These are phyloP conservation scores for Hippocampus guttulatus DNA, from an alignment of 2,113 vertebrate species.

Conservation along the genomic window DNA sequence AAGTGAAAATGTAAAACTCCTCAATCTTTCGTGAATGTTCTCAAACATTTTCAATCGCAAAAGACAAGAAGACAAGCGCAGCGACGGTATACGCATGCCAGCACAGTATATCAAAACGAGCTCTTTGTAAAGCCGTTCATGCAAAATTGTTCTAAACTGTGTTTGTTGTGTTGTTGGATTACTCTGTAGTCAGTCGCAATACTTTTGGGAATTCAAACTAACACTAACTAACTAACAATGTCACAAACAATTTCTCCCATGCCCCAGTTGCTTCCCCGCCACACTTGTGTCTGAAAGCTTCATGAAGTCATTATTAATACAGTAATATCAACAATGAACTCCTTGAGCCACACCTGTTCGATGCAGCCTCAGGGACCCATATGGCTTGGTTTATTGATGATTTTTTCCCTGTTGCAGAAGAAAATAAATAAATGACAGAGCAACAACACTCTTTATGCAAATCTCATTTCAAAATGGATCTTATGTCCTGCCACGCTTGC, in stretches of 20 bases:
- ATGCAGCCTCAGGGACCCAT: constrained; percentile 12
- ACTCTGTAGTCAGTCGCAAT: background rate
- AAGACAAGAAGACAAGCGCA: constrained; percentile 55
- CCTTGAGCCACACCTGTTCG: constrained; percentile 40
- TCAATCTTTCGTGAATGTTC: constrained; percentile 49
- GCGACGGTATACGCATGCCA: constrained; percentile 60
- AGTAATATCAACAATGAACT: constrained; percentile 30
- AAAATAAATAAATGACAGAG: constrained; percentile 59
- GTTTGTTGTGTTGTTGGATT: background rate
- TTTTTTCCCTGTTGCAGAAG: constrained; percentile 12
- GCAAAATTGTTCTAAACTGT: background rate
- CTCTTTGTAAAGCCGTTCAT: constrained; percentile 35
- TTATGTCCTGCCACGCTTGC: constrained; percentile 49
- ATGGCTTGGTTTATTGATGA: constrained; percentile 28
- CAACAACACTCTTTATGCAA: constrained; percentile 63
- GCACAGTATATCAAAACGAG: constrained; percentile 46
- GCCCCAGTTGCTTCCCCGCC: constrained; percentile 1
- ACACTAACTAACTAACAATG: too few relatives aligned
- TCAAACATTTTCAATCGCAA: constrained; percentile 60
- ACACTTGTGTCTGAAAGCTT: constrained; percentile 16
- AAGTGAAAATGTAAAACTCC: constrained; percentile 19
- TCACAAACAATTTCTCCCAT: constrained; percentile 14
- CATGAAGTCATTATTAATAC: constrained; percentile 49
- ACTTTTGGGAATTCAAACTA: background rate
- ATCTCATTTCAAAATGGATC: constrained; percentile 66